Base-by-base conservation (phyloP, 1,140 invertebrate species). In the Meloidogyne hapla region DNA sequence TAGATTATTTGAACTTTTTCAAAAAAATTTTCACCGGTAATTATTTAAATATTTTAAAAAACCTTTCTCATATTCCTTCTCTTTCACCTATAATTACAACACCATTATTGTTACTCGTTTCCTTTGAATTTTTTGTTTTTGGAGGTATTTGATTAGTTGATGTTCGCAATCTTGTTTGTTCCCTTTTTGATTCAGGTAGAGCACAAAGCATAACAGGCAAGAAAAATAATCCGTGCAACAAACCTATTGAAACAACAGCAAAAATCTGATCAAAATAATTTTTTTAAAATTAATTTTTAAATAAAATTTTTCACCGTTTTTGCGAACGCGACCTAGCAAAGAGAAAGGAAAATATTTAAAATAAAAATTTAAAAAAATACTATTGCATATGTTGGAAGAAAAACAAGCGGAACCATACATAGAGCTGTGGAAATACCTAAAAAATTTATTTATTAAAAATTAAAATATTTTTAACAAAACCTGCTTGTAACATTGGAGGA, bases 381-480 rank as follows among this genome's bases (percentile, higher is more conserved):
- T 45, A 86, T 86, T 9, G 85, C 85, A 77, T 86, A 86, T 12
- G 85, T 86, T 26, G 80, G 78, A 8, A 86, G 79, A 67, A 86
- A 83, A 18, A 87, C 77, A 28, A 86, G 66, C 0, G 84, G 84
- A 23, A 85, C 69, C 84, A 86, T 86, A 63, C 83, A 85, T 0
- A 86, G 71, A 21, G 84, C 75, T 12, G 71, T 73, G n/a, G 71
- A 73, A 63, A 73, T 73, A 21, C 71, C 71, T 73, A 40, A 62
- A 48, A 72, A 70, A 25, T 15, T 15, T 12, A 10, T 28, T 9
- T 48, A 21, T 18, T 40, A 12, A 42, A 42, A 63, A 21, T 48
- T n/a, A 62, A 62, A 33, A 40, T 18, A 42, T n/a, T 10, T 38
- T n/a, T 6, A 62, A 63, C 21, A 61, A 15, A 26, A 73, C 77